Evolutionary conservation across 1,140 invertebrate species (phyloP), one percentile per base, ranked within the genome.

Genomic region (Pachypeltis micranthus): DNA sequence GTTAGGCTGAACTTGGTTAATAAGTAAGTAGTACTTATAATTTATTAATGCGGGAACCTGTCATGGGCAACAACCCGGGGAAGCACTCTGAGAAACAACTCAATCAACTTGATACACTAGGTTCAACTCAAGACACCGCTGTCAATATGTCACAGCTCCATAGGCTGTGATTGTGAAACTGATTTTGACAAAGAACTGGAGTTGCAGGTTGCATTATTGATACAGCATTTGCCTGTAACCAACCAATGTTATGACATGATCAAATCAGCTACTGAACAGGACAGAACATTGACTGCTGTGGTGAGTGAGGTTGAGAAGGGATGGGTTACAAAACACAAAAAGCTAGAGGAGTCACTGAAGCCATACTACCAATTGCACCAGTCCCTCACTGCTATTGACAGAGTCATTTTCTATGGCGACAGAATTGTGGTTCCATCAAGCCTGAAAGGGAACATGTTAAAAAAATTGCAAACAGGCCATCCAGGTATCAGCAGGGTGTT

Each of bases 401-500:
- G 58, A 21, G 26, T 59, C 19, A 31, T 59, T 21, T 59, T 59
- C 21, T 31, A 24, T 31, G 58, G 34, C 2, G 34, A 67, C 27
- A 31, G 63, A 60, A 31, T 66, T 24, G 47, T 67, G 10, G 63
- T 67, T 27, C 68, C 65, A 54, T 57, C 28, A 25, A 59, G 28
- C 1, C 26, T 68, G 23, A 54, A 59, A 44, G 19, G 21, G 2
- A 2, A 16, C 16, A 55, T 66, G 27, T 44, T 69, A 16, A 3
- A 65, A 39, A 65, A 68, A 63, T 54, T 68, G 16, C 64, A 68
- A 61, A 14, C 21, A 25, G 70, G 66, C 14, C 70, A 72, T 58
- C 12, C 66, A 2, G 70, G 71, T 19, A 65, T 70, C n/a, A 61
- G 57, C n/a, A 71, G 71, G 66, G 71, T 72, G 68, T 71, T 71